Evolutionary conservation across 2,888 invertebrate species (phyloP).

Genomic region (Volucella zonaria): DNA sequence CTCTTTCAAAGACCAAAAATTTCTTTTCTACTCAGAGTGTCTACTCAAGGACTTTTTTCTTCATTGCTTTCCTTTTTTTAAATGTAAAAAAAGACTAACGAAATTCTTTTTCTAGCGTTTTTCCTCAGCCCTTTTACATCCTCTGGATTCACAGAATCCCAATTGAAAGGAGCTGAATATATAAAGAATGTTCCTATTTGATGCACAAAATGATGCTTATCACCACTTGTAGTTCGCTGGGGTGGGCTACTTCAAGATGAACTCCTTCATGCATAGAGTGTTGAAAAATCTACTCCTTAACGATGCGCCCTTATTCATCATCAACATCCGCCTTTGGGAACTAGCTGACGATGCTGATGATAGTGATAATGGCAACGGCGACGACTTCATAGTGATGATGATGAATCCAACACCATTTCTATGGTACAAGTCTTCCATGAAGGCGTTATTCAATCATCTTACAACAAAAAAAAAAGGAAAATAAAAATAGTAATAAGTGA

Average conservation of each 20-base stretch:
- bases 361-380: constrained; percentile 8
- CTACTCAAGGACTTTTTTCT: constrained; percentile 18
- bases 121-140: constrained; percentile 4
- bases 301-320: constrained; percentile 64
- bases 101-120: constrained; percentile 36
- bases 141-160: constrained; percentile 32
- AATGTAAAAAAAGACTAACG: constrained; percentile 53
- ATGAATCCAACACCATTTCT: constrained; percentile 54
- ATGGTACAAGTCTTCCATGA: constrained; percentile 56
- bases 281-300: constrained; percentile 65
- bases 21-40: constrained; percentile 52
- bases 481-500: constrained; percentile 18
- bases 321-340: constrained; percentile 61
- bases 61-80: constrained; percentile 15
- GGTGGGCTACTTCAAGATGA: constrained; percentile 59
- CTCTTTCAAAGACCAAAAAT: constrained; percentile 44
- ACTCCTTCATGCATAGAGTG: constrained; percentile 53
- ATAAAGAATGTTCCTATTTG: constrained; percentile 63
- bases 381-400: constrained; percentile 40
- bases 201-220: constrained; percentile 61
- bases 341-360: constrained; percentile 38
- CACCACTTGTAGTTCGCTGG: constrained; percentile 29
- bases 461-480: constrained; percentile 10
- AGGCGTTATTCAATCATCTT: constrained; percentile 65
- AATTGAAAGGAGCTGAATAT: constrained; percentile 62